Base-by-base conservation (phyloP, 23 tunicate genomes). In the Trididemnum miniatum region DNA sequence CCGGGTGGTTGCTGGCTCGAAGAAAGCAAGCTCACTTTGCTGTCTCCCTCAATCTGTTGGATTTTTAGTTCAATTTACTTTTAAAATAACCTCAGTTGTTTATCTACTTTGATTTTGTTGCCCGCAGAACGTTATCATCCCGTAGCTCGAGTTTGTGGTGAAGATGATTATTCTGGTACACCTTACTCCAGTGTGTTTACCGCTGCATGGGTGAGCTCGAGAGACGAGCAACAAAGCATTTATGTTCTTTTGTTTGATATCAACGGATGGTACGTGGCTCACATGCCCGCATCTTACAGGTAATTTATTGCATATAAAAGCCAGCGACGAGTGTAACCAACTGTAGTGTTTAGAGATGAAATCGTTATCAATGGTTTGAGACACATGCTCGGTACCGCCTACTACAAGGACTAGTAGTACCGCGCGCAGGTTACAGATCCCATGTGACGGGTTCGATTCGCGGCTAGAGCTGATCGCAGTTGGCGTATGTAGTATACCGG, bases 231-330 rank as follows among this genome's bases (percentile, higher is more conserved):
- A 30, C 66, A 59, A 34, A 76, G 34, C 31, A 65, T 76, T 25
- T 83, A 82, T 29, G 31, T 83, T 0, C 34, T 87, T 20, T 40
- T 93, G 66, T 93, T 93, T 67, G 98, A 93, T 66, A 59, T 93
- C 31, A 93, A 93, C 76, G 60, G 88, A 36, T 93, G 98, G 98
- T 93, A 93, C 65, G 72, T 88, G 32, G 92, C 93, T 1, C 98
- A 93, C 52, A 93, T 93, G 98, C 98, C 98, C 33, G 26, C 67
- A 7, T 34, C 72, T 30, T 81, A 78, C 85, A 83, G 93, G 98
- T 93, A 65, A 50, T 81, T 5, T 26, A 62, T n/a, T n/a, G n/a
- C n/a, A n/a, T n/a, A n/a, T 62, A 62, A 62, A 62, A 62, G 15
- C 3, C 26, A 22, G 67, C 15, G 18, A 18, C 57, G 18, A 18